Percentiles rank a stretch among this genome's conserved stretches.
These are phyloP conservation scores for Hypanus sabinus DNA, from an alignment of 2,113 vertebrate genomes.

Conservation along the genomic window DNA sequence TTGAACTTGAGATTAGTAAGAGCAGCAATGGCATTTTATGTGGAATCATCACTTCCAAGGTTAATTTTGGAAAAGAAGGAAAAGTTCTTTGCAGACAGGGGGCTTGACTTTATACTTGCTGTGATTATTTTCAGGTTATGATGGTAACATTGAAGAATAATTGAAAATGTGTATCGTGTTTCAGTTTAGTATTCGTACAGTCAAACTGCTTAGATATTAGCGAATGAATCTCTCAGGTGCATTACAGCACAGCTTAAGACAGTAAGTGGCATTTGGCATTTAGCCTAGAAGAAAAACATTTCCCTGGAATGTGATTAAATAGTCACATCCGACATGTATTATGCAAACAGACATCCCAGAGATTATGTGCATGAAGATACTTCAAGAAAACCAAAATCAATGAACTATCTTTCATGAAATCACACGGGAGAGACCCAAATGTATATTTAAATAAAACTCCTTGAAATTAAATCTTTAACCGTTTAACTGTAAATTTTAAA, in stretches of 20 bases:
- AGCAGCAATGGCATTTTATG: not conserved
- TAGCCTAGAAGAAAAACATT: not conserved
- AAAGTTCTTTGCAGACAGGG: not conserved
- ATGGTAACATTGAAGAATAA: constrained; percentile 2
- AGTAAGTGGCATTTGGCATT: constrained; percentile 27
- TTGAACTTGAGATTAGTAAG: too few relatives aligned
- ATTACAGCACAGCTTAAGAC: not conserved
- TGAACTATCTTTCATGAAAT: not conserved
- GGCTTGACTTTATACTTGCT: not conserved
- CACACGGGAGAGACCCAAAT: not conserved
- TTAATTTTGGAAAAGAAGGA: not conserved
- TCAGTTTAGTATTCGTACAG: constrained; percentile 4
- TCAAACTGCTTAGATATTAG: not conserved
- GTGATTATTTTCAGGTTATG: not conserved
- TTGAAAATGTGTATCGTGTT: constrained; percentile 4
- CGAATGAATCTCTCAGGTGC: not conserved
- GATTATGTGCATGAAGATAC: not conserved
- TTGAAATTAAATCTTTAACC: not conserved
- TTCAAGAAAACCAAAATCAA: not conserved
- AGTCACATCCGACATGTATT: not conserved
- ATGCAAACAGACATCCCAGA: not conserved
- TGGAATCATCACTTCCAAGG: not conserved
- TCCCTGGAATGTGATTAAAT: not conserved
- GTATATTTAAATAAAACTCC: not conserved
- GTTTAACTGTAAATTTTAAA: not conserved